Base-by-base conservation (phyloP, 2,888 invertebrate genomes). In the Steinernema hermaphroditum region DNA sequence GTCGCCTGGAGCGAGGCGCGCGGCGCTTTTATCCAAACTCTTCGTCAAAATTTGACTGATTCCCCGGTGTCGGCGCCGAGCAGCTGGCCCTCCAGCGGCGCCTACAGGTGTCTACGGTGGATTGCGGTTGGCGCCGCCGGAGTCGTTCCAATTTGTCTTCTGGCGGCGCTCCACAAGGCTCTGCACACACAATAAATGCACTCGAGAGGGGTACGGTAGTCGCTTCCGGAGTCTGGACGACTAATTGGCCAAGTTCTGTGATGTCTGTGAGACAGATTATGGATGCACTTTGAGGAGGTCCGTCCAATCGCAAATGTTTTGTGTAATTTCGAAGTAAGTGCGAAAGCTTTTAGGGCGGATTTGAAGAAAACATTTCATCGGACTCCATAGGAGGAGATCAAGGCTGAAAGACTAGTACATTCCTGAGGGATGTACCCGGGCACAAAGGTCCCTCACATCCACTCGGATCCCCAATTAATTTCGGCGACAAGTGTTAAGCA, bases 21-120 rank as follows among this genome's bases (percentile, higher is more conserved):
- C 44, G 9, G 34, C 37, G 41, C 44, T 69, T 69, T 69, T 41
- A 41, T 44, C 69, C 69, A 69, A 69, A 41, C 27, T 69, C 43
- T 22, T 12, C 44, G 43, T 44, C 69, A 69, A 69, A 69, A 69
- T 46, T 69, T 69, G 69, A 69, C 69, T 69, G 49, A 69, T 69
- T 54, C 27, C 24, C 27, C 27, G 54, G 54, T 54, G 54, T 16
- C 62, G 16, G 29, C 16, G 34, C 22, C 29, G 32, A 62, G 32
- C 62, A 62, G 32, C 62, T 32, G 54, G 54, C 46, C n/a, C 54
- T 27, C 1, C 54, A 19, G 54, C 54, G 24, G 54, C 54, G 54
- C n/a, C 54, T 54, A 54, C 54, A 54, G 54, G 62, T 62, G 62
- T 62, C 32, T 62, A 62, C 62, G 62, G 62, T 62, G 62, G 8